phyloP scores from a whole-genome alignment of 2,797 vertebrate species.

The Pseudopleuronectes americanus region DNA sequence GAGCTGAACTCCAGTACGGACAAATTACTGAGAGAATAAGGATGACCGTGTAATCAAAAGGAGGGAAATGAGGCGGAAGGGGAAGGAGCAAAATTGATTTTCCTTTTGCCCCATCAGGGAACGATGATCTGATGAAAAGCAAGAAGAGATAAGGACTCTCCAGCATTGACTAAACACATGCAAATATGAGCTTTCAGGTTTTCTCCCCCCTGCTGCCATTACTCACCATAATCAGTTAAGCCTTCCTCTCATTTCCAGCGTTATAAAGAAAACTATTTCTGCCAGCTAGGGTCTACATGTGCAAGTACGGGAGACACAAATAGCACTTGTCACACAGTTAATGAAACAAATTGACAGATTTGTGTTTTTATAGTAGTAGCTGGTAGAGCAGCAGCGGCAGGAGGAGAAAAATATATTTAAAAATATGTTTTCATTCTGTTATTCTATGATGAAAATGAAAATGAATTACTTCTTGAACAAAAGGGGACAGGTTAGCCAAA shows the following conservation, averaged over 20 bases:
- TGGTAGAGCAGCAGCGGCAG: too few relatives aligned
- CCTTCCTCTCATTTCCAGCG: slow-evolving; percentile 37
- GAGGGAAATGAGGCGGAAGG: slow-evolving; percentile 57
- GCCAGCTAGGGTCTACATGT: slow-evolving; percentile 33
- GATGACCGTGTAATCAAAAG: slow-evolving; percentile 41
- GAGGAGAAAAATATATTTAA: too few relatives aligned
- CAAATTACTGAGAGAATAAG: slow-evolving; percentile 48
- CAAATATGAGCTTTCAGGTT: slow-evolving; percentile 57
- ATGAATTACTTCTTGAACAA: slow-evolving; percentile 6
- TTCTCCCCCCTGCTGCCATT: slow-evolving; percentile 21
- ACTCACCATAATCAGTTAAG: slow-evolving; percentile 41
- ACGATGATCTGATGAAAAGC: slow-evolving; percentile 62
- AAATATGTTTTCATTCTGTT: too few relatives aligned
- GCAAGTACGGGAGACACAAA: slow-evolving; percentile 31
- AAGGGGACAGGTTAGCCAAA: not conserved
- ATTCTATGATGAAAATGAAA: slow-evolving; percentile 2
- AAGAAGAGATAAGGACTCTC: slow-evolving; percentile 54
- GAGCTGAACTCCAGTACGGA: slow-evolving; percentile 29
- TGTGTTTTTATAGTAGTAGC: slow-evolving; percentile 1
- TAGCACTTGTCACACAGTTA: slow-evolving; percentile 28
- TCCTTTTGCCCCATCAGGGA: slow-evolving; percentile 41
- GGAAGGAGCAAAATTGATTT: slow-evolving; percentile 46
- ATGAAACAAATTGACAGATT: slow-evolving; percentile 3
- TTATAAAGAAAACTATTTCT: slow-evolving; percentile 42
- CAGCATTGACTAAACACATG: slow-evolving; percentile 57